Conservation (phyloP, 2,888 invertebrate species). For the Epirrita christyi region DNA sequence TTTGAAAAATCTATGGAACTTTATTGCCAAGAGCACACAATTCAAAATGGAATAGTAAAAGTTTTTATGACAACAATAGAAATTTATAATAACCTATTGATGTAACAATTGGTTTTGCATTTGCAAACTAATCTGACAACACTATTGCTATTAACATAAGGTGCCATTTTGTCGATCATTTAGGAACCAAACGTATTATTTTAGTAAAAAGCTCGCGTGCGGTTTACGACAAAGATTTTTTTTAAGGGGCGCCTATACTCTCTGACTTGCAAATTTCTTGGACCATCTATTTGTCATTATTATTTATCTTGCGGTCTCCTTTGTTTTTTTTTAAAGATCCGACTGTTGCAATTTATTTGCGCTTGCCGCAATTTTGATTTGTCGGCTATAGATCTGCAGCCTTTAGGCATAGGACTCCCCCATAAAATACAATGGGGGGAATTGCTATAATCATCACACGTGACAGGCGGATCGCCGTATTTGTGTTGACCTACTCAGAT, state of each 20-base stretch:
- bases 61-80: background rate
- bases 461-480: too few relatives aligned
- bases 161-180: slow-evolving; percentile 9
- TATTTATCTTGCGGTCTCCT: slow-evolving; percentile 55
- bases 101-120: slow-evolving; percentile 12
- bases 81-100: slow-evolving; percentile 3
- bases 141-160: background rate
- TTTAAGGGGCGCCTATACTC: slow-evolving; percentile 39
- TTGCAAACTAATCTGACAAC: background rate
- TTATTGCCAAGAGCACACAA: background rate
- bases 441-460: too few relatives aligned
- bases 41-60: slow-evolving; percentile 13
- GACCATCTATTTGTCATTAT: slow-evolving; percentile 60
- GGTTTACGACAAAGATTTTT: slow-evolving; percentile 67
- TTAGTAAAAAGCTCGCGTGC: slow-evolving; percentile 48
- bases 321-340: slow-evolving; percentile 54
- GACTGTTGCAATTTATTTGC: too few relatives aligned
- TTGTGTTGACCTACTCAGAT: too few relatives aligned
- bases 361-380: too few relatives aligned
- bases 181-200: slow-evolving; percentile 4
- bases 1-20: background rate
- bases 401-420: too few relatives aligned
- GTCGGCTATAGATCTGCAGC: too few relatives aligned
- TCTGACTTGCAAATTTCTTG: slow-evolving; percentile 66
- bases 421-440: too few relatives aligned